A percentile compares a stretch with the other conserved stretches of the same genome.
These are phyloP conservation scores for Catajapyx aquilonaris DNA, from an alignment of 1,140 invertebrate genomes.

Conservation along the genomic window DNA sequence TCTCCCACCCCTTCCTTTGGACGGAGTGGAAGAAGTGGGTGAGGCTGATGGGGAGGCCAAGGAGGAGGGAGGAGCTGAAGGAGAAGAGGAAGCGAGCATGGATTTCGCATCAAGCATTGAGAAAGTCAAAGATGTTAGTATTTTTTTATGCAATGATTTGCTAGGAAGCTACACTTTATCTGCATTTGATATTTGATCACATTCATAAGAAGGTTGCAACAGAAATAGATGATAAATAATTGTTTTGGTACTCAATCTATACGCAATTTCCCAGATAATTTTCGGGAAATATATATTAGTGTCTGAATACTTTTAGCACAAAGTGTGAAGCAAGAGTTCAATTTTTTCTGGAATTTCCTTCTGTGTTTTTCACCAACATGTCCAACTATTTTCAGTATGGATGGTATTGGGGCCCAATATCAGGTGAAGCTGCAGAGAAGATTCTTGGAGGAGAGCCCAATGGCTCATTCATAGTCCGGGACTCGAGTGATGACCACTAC, in stretches of 20 bases:
- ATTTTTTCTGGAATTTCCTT: neutral
- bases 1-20: constrained; percentile 50
- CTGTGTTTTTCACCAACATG: neutral
- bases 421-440: constrained; percentile 81
- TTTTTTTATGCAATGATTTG: constrained; percentile 2
- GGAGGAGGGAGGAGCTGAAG: constrained; percentile 18
- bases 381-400: constrained; percentile 47
- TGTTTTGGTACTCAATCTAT: neutral
- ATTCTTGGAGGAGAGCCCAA: constrained; percentile 84
- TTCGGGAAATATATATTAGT: no score
- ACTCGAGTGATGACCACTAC: constrained; percentile 91
- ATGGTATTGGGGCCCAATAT: constrained; percentile 97
- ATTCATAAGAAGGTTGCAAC: neutral
- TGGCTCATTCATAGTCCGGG: constrained; percentile 87
- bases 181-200: neutral
- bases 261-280: neutral
- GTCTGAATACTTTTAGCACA: no score
- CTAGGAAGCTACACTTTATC: constrained; percentile 1
- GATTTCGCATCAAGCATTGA: constrained; percentile 82
- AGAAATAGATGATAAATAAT: neutral
- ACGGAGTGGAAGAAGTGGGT: constrained; percentile 19
- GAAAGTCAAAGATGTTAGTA: constrained; percentile 78
- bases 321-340: no score
- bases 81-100: constrained; percentile 29
- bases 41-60: constrained; percentile 12